Base-by-base conservation (phyloP, 2,113 vertebrate genomes). In the Gallinago undulata region DNA sequence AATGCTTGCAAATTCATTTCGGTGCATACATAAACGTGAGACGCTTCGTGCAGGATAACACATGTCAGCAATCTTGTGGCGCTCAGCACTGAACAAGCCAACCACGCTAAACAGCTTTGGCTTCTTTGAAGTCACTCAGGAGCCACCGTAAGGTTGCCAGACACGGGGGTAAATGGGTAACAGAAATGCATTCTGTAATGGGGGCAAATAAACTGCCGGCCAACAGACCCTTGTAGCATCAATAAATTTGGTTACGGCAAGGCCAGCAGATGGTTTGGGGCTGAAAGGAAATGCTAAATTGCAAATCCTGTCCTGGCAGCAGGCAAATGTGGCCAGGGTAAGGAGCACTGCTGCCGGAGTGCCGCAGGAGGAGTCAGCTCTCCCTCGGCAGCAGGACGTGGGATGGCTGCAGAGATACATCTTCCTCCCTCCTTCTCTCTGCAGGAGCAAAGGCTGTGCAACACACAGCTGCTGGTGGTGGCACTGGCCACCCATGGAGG, bases 291-390 rank as follows among this genome's bases (percentile, higher is more conserved):
- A 73, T 23, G 28, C 19, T 48, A 39, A 76, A 84, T 33, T 77
- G 18, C 35, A 66, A 53, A 84, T 59, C 23, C 23, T 68, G 27
- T 19, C 64, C 31, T 73, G 43, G 53, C 31, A 59, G 8, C 37
- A 45, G 60, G 53, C 19, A 45, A 24, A 30, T 1, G 2, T 0
- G 0, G 15, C 28, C 56, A 55, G 79, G n/a, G 19, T 11, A 50
- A 48, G 55, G 48, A 74, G 37, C 19, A 8, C 24, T 33, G 48
- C 69, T 87, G 70, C 57, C 31, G 57, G 70, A 22, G 37, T 9
- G 33, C 53, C 63, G 3, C n/a, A 33, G 70, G 72, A 33, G 70
- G 66, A 57, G 47, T 5, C 2, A 0, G 51, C 13, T 21, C 39
- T 39, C 39, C 39, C 37, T 37, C 13, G 4, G 37, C 55, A 56